Conservation (phyloP, 2,888 invertebrate species). For the Galerucella calmariensis region DNA sequence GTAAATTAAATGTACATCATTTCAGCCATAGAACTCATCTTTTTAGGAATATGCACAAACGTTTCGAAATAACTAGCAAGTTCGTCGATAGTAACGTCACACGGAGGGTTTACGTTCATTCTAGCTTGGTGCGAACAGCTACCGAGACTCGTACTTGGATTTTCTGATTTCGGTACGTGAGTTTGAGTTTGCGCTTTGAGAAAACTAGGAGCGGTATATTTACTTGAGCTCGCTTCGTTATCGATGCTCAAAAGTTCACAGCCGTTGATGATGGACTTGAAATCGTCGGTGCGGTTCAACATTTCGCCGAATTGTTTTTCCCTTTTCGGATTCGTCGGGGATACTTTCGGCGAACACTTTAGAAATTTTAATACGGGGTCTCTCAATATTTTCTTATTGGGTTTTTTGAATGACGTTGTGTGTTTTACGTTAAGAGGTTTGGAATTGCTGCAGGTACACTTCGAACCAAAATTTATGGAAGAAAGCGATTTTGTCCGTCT, state of each 20-base stretch:
- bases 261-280: slow-evolving; percentile 62
- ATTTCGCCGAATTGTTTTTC: slow-evolving; percentile 59
- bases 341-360: slow-evolving; percentile 54
- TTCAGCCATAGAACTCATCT: slow-evolving; percentile 98
- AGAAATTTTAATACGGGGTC: slow-evolving; percentile 70
- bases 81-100: slow-evolving; percentile 93
- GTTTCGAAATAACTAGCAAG: slow-evolving; percentile 96
- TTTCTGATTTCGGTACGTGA: slow-evolving; percentile 39
- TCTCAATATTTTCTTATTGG: slow-evolving; percentile 66
- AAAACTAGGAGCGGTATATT: slow-evolving; percentile 58
- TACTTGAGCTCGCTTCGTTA: slow-evolving; percentile 44
- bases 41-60: slow-evolving; percentile 95
- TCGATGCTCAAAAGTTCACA: slow-evolving; percentile 62
- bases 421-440: slow-evolving; percentile 55
- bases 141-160: slow-evolving; percentile 49
- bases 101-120: slow-evolving; percentile 73
- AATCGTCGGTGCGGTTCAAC: slow-evolving; percentile 57
- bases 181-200: slow-evolving; percentile 51
- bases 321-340: slow-evolving; percentile 38
- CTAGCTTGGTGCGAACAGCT: slow-evolving; percentile 82
- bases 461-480: slow-evolving; percentile 59
- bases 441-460: slow-evolving; percentile 56
- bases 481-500: slow-evolving; percentile 63
- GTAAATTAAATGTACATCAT: slow-evolving; percentile 92
- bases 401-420: slow-evolving; percentile 58